Evolutionary conservation across 2,888 invertebrate species (phyloP).

Genomic region (Ophion ventricosus): DNA sequence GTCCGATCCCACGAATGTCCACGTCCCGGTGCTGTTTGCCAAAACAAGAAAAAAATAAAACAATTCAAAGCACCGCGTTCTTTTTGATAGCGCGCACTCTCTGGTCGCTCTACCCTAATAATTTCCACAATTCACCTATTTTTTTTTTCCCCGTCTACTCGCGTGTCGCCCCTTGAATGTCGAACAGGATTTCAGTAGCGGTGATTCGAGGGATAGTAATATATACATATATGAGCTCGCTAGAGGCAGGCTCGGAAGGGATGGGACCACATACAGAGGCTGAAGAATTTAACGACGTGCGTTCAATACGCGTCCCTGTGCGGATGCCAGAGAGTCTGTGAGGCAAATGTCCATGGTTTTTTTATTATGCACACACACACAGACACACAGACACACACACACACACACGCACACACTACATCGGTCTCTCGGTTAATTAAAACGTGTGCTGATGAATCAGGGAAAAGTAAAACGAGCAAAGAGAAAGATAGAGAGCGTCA

Average conservation of each 20-base stretch:
- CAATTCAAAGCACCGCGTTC: no score
- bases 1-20: slow-evolving; percentile 39
- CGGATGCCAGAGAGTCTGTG: slow-evolving; percentile 32
- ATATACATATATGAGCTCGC: not conserved
- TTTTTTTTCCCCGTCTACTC: no score
- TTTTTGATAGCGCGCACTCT: no score
- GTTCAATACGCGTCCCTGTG: slow-evolving; percentile 48
- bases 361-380: no score
- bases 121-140: no score
- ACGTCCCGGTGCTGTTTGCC: slow-evolving; percentile 26
- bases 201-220: slow-evolving; percentile 33
- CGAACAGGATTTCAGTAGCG: slow-evolving; percentile 28
- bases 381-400: no score
- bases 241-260: slow-evolving; percentile 37
- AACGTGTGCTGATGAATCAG: slow-evolving; percentile 59
- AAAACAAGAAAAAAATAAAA: no score
- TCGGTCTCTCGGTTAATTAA: slow-evolving; percentile 64
- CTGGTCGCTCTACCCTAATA: no score
- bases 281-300: slow-evolving; percentile 62
- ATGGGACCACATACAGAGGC: slow-evolving; percentile 35
- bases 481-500: slow-evolving; percentile 22
- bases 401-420: slow-evolving; percentile 26
- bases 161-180: slow-evolving; percentile 53
- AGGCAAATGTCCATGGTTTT: slow-evolving; percentile 49
- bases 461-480: slow-evolving; percentile 35